Evolutionary conservation across 35 echinoderm and acorn worm genomes (phyloP).

Genomic region (Lytechinus pictus): DNA sequence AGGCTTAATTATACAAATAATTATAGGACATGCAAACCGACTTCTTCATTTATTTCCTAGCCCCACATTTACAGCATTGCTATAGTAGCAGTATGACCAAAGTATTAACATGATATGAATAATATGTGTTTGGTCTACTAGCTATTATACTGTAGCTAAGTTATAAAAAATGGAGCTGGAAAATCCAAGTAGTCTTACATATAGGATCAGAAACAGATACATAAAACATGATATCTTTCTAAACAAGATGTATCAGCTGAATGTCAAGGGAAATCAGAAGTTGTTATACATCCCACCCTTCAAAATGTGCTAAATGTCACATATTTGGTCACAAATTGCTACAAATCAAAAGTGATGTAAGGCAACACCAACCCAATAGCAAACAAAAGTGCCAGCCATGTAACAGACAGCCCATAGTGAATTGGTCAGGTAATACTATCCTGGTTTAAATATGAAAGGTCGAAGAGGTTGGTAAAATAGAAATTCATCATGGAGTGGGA

Average conservation of each 20-base stretch:
- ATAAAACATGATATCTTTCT: conserved; percentile 13
- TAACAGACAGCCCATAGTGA: neutral
- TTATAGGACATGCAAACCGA: neutral
- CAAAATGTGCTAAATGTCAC: neutral
- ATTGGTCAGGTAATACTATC: neutral
- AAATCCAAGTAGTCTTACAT: no score
- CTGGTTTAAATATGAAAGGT: neutral
- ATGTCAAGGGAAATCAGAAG: neutral
- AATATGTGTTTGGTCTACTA: no score
- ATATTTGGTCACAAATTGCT: conserved; percentile 13
- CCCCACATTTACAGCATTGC: no score
- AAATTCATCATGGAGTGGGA: neutral
- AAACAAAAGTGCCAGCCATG: neutral
- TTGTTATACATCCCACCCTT: neutral
- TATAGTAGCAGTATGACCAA: no score
- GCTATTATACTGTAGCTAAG: no score
- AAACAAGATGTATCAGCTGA: neutral
- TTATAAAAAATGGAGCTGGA: no score
- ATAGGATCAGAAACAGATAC: neutral
- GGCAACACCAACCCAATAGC: neutral
- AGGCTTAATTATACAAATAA: neutral
- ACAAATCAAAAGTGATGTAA: conserved; percentile 7
- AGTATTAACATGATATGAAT: no score
- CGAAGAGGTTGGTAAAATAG: neutral
- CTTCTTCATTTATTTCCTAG: no score